A percentile compares a stretch with the other conserved stretches of the same genome.
Conservation (phyloP, 2,888 invertebrate species). For the Calliopum simillimum region DNA sequence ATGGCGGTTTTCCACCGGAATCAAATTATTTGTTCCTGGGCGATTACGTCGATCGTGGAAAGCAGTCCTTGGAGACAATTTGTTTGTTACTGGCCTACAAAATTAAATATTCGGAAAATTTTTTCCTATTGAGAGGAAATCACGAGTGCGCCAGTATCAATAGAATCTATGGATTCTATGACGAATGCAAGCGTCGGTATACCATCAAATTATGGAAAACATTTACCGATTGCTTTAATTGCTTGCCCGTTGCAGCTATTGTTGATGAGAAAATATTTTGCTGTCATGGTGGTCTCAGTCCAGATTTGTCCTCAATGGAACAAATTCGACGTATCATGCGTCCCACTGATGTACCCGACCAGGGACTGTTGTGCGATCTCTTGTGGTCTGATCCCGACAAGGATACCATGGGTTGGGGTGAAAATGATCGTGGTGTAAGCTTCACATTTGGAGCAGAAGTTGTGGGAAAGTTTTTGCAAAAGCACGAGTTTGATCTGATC, state of each 20-base stretch:
- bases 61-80: slow-evolving; percentile 98
- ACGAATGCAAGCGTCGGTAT: slow-evolving; percentile 95
- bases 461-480: slow-evolving; percentile 98
- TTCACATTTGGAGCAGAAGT: slow-evolving; percentile 99
- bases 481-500: slow-evolving; percentile 99
- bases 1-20: slow-evolving; percentile 98
- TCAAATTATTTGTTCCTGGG: slow-evolving; percentile 98
- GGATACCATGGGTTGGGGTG: slow-evolving; percentile 99
- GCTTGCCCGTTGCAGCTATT: slow-evolving; percentile 98
- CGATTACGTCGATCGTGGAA: slow-evolving; percentile 98
- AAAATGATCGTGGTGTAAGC: slow-evolving; percentile 99
- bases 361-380: slow-evolving; percentile 95
- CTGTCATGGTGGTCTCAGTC: slow-evolving; percentile 87
- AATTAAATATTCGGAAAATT: slow-evolving; percentile 99
- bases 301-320: slow-evolving; percentile 96
- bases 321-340: slow-evolving; percentile 98
- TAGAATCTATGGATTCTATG: slow-evolving; percentile 98
- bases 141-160: slow-evolving; percentile 99
- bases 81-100: slow-evolving; percentile 97
- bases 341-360: slow-evolving; percentile 98
- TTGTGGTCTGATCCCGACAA: slow-evolving; percentile 99
- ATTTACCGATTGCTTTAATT: slow-evolving; percentile 99
- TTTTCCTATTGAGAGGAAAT: slow-evolving; percentile 96
- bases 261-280: slow-evolving; percentile 81
- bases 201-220: slow-evolving; percentile 99